A percentile compares a stretch with the other conserved stretches of the same genome.
phyloP scores from a whole-genome alignment of 2,113 vertebrate species.

The Todiramphus chloris region DNA sequence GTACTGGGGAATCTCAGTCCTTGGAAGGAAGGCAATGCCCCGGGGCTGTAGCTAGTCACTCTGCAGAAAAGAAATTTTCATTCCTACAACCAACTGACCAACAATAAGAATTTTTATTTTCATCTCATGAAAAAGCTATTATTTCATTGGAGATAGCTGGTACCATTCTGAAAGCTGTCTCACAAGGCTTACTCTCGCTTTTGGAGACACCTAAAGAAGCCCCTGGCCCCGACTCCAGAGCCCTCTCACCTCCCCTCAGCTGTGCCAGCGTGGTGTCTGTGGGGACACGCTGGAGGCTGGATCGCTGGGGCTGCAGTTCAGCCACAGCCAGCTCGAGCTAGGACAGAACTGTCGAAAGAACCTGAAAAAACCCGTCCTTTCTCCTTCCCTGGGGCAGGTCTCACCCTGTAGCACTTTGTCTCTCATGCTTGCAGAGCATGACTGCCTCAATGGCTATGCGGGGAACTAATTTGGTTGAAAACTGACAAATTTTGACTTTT shows the following conservation, averaged over 20 bases:
- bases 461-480: background rate
- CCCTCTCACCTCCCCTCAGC: background rate
- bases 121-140: background rate
- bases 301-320: background rate
- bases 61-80: background rate
- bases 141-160: background rate
- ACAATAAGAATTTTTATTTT: background rate
- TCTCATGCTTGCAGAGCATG: background rate
- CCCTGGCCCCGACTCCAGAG: background rate
- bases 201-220: background rate
- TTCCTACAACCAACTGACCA: background rate
- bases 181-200: background rate
- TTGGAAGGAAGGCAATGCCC: background rate
- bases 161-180: rapidly evolving
- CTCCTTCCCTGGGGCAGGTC: background rate
- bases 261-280: background rate
- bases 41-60: background rate
- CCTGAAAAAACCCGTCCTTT: background rate
- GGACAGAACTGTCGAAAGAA: background rate
- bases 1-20: background rate
- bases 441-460: background rate
- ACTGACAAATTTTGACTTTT: background rate
- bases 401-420: rapidly evolving
- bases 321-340: rapidly evolving
- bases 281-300: background rate